These are phyloP conservation scores for Hoplostethus mediterraneus DNA, from an alignment of 2,797 vertebrate genomes.

Conservation along the genomic window DNA sequence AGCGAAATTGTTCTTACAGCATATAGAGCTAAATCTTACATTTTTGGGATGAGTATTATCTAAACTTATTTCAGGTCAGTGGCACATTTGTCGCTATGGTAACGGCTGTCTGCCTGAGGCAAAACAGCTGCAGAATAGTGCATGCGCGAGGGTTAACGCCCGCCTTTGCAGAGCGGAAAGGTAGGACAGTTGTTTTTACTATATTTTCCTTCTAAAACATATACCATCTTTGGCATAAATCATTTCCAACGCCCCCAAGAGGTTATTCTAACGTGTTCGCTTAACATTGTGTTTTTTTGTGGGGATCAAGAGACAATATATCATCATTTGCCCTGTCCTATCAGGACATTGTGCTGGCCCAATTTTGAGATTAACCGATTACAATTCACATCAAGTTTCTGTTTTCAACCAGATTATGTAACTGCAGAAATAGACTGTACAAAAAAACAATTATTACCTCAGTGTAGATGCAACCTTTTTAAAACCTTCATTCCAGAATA, in stretches of 20 bases:
- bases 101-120: neutral
- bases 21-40: neutral
- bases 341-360: constrained; percentile 31
- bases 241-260: constrained; percentile 52
- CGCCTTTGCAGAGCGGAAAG: constrained; percentile 5
- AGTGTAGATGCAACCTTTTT: constrained; percentile 3
- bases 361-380: constrained; percentile 67
- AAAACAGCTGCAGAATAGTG: neutral
- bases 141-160: constrained; percentile 3
- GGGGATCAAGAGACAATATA: too few relatives aligned
- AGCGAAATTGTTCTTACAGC: neutral
- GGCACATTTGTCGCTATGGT: neutral
- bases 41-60: neutral
- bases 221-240: neutral
- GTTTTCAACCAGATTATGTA: constrained; percentile 64
- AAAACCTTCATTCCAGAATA: too few relatives aligned
- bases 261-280: constrained; percentile 25
- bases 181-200: constrained; percentile 1
- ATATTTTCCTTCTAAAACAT: neutral
- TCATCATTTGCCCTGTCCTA: neutral
- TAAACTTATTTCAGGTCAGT: neutral
- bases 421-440: constrained; percentile 42
- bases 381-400: constrained; percentile 47
- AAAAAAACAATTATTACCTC: constrained; percentile 24
- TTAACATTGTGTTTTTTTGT: too few relatives aligned